Base-by-base conservation (phyloP, 2,888 invertebrate species). In the Nymphalis urticae region DNA sequence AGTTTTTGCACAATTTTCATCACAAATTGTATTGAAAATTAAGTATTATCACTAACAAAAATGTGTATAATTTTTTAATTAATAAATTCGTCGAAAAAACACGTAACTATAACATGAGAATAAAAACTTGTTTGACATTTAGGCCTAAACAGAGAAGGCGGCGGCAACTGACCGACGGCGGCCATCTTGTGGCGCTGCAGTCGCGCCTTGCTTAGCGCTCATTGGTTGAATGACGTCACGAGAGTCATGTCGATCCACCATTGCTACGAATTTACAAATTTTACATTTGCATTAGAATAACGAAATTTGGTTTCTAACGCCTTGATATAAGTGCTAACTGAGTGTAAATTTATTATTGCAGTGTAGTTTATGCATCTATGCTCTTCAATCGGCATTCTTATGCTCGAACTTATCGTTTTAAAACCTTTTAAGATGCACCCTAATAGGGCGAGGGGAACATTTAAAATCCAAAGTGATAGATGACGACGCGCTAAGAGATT, bases 131-230 rank as follows among this genome's bases (percentile, higher is more conserved):
- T 80, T 77, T 81, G 79, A 80, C 81, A 80, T 85, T 83, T 92
- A 92, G 92, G 92, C 92, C 92, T 92, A 92, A 90, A 89, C 86
- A 85, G 84, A 82, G 82, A 84, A 79, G 85, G 90, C 91, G 90
- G 86, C 90, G 89, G 88, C 86, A 81, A 81, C 72, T 76, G 81
- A 76, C 87, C 87, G 88, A 77, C 88, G 90, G 90, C 89, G 82
- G 92, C 92, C 92, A 92, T 92, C 81, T 92, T 91, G 92, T 89
- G 91, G 90, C 92, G 92, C 91, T 90, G 84, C 84, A 80, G 85
- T 91, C 91, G 90, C 87, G 79, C 78, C 83, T 81, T 70, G 75
- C 70, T 19, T 9, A 19, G 80, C 85, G 88, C 89, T 89, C 87
- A 92, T 92, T 92, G 92, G 92, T 79, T 80, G 88, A 88, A 83